A percentile compares a stretch with the other conserved stretches of the same genome.
Conservation (phyloP, 2,888 invertebrate genomes). For the Harpagoxenus sublaevis region DNA sequence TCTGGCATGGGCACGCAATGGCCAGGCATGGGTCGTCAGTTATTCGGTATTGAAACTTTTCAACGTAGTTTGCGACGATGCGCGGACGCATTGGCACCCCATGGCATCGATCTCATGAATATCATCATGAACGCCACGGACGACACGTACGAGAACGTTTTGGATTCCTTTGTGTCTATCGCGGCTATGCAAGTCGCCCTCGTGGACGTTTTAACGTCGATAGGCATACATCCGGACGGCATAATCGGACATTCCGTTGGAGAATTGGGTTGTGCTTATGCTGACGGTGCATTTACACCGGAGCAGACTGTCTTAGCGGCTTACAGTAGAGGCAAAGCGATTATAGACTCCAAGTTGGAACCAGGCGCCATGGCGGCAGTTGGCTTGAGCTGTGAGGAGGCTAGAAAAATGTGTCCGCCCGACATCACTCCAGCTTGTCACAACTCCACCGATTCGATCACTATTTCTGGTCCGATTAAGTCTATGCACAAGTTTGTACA, state of each 20-base stretch:
- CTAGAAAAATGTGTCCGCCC: constrained; percentile 91
- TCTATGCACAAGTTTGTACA: constrained; percentile 91
- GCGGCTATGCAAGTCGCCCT: constrained; percentile 98
- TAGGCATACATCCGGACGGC: constrained; percentile 95
- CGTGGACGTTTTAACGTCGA: constrained; percentile 93
- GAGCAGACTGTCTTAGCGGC: constrained; percentile 98
- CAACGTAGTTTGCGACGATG: constrained; percentile 92
- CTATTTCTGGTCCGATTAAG: constrained; percentile 95
- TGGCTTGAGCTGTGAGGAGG: constrained; percentile 95
- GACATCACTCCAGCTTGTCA: constrained; percentile 97
- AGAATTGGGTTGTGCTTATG: constrained; percentile 97
- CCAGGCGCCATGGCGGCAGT: constrained; percentile 97
- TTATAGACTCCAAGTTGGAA: constrained; percentile 91
- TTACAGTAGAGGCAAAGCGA: constrained; percentile 96
- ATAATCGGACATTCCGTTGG: constrained; percentile 98
- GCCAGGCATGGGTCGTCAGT: constrained; percentile 96
- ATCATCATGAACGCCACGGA: constrained; percentile 92
- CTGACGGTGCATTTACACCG: constrained; percentile 97
- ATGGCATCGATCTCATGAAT: constrained; percentile 94
- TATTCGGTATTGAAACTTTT: constrained; percentile 95
- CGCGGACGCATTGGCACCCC: constrained; percentile 92
- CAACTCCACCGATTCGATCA: constrained; percentile 97
- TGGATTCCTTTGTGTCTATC: constrained; percentile 97
- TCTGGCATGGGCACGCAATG: constrained; percentile 99
- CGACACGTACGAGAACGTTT: constrained; percentile 90